Evolutionary conservation across 2,888 invertebrate species (phyloP).

Genomic region (Agapostemon virescens): DNA sequence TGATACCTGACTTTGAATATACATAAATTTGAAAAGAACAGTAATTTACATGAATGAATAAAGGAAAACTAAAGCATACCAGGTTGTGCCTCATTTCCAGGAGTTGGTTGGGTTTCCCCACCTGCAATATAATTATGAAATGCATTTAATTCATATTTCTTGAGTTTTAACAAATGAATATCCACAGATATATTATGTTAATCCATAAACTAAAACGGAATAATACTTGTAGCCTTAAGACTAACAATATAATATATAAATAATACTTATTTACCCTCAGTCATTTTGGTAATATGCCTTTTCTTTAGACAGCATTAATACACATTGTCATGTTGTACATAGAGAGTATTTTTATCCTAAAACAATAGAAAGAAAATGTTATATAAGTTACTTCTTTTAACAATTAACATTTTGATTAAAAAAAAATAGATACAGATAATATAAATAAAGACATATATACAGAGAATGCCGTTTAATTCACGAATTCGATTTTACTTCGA

Average conservation of each 20-base stretch:
- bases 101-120: constrained; percentile 74
- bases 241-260: constrained; percentile 13
- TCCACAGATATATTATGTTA: not conserved
- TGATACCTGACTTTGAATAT: constrained; percentile 65
- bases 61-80: constrained; percentile 69
- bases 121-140: constrained; percentile 67
- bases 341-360: constrained; percentile 56
- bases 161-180: not conserved
- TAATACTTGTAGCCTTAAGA: not conserved
- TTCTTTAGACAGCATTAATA: constrained; percentile 75
- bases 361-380: constrained; percentile 44
- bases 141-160: not conserved
- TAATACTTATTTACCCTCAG: constrained; percentile 76
- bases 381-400: constrained; percentile 35
- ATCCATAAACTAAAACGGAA: constrained; percentile 6
- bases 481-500: constrained; percentile 16
- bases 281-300: constrained; percentile 75
- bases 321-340: constrained; percentile 68
- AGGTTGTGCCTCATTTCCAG: constrained; percentile 72
- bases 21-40: constrained; percentile 38
- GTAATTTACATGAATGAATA: constrained; percentile 28
- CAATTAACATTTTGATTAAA: constrained; percentile 33
- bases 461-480: constrained; percentile 19
- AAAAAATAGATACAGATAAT: not conserved
- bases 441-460: not conserved